phyloP scores from a whole-genome alignment of 2,797 vertebrate species.

The Sebastes itinus region DNA sequence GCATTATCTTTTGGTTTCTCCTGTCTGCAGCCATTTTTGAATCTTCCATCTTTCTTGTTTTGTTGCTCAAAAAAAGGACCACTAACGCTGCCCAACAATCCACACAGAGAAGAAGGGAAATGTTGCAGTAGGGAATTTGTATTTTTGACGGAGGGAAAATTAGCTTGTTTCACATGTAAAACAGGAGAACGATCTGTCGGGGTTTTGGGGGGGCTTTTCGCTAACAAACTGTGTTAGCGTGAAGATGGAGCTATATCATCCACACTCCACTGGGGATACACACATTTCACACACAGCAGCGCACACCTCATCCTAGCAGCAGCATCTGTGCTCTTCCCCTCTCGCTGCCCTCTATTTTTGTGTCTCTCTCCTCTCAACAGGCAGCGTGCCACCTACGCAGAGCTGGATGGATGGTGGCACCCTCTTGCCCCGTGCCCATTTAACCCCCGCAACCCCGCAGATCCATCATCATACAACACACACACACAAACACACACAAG shows the following conservation, averaged over 20 bases:
- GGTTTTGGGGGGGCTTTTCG: conserved; percentile 32
- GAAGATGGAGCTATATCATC: conserved; percentile 57
- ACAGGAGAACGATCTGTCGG: conserved; percentile 42
- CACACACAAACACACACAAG: conserved; percentile 24
- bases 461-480: conserved; percentile 67
- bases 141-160: conserved; percentile 29
- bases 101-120: neutral
- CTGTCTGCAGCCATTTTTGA: conserved; percentile 34
- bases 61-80: conserved; percentile 1
- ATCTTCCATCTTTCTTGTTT: conserved; percentile 3
- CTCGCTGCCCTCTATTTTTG: conserved; percentile 66
- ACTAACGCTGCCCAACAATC: neutral
- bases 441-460: conserved; percentile 68
- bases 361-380: conserved; percentile 51
- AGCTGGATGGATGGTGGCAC: conserved; percentile 65
- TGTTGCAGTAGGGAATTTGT: conserved; percentile 16
- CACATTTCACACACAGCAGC: conserved; percentile 51
- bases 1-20: conserved; percentile 14
- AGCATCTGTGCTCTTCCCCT: conserved; percentile 60
- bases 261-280: conserved; percentile 43
- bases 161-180: conserved; percentile 49
- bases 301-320: conserved; percentile 50
- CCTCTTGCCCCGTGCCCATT: conserved; percentile 62
- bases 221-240: conserved; percentile 54
- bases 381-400: conserved; percentile 56